These are phyloP conservation scores for Drosophila obscura DNA, from an alignment of 1,140 invertebrate species.

Conservation along the genomic window DNA sequence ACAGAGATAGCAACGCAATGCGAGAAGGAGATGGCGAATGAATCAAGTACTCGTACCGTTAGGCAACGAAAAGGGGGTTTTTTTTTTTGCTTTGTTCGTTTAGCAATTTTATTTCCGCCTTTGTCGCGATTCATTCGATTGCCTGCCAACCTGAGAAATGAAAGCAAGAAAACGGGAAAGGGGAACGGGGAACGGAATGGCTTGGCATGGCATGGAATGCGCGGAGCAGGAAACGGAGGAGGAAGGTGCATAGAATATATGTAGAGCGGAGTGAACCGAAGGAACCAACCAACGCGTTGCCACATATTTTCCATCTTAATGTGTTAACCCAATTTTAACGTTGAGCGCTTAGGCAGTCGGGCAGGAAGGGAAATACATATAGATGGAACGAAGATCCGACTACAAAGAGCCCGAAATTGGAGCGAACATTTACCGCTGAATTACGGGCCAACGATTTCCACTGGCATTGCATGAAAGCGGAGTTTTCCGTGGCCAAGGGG, in stretches of 20 bases:
- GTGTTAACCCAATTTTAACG: conserved; percentile 78
- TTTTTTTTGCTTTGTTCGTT: conserved; percentile 57
- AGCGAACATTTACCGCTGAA: conserved; percentile 22
- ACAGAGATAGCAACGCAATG: not conserved
- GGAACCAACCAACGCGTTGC: conserved; percentile 8
- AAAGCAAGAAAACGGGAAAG: too few species aligned
- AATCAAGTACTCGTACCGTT: conserved; percentile 25
- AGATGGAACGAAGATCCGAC: not conserved
- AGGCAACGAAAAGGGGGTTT: conserved; percentile 57
- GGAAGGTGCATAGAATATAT: too few species aligned
- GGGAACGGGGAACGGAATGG: conserved; percentile 24
- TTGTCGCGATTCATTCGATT: conserved; percentile 79
- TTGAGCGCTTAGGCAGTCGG: conserved; percentile 46
- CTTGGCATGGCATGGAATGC: conserved; percentile 31
- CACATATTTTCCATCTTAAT: conserved; percentile 64
- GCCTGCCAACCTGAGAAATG: conserved; percentile 64
- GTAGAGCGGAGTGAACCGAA: not conserved
- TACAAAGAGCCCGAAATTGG: conserved; percentile 14
- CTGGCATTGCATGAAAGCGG: not conserved
- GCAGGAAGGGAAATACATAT: not conserved
- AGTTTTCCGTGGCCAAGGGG: too few species aligned
- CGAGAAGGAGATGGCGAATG: conserved; percentile 12
- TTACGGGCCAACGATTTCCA: conserved; percentile 21
- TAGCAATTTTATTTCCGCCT: conserved; percentile 79
- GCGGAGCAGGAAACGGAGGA: conserved; percentile 11